Percentiles rank a stretch among this genome's conserved stretches.
phyloP scores from a whole-genome alignment of 2,113 vertebrate genomes.

The Pithys albifrons region DNA sequence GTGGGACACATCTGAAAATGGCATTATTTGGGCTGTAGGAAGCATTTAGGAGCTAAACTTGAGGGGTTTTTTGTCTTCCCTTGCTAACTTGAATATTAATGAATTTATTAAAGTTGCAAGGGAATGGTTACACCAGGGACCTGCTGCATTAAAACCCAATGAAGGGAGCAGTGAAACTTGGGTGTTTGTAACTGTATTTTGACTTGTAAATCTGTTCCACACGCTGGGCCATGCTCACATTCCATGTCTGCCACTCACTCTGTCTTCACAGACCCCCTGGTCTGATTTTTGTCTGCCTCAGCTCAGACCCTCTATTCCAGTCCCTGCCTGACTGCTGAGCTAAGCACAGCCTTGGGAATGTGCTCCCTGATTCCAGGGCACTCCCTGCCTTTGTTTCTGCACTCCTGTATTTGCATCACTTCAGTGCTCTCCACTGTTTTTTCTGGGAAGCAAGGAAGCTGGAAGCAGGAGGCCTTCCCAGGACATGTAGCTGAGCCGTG shows the following conservation, averaged over 20 bases:
- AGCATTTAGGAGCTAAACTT: neutral
- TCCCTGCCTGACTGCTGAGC: neutral
- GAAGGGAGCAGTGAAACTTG: neutral
- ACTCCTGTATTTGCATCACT: neutral
- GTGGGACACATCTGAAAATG: neutral
- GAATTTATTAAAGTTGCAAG: neutral
- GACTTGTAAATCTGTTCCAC: neutral
- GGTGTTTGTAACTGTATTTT: neutral
- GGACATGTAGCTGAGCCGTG: fast-evolving
- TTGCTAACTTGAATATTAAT: neutral
- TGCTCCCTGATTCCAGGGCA: neutral
- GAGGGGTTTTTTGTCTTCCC: neutral
- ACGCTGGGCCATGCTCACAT: fast-evolving
- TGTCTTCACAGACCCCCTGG: neutral
- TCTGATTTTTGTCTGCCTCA: neutral
- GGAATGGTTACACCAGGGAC: neutral
- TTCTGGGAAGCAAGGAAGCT: neutral
- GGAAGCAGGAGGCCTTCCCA: neutral
- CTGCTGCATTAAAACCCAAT: conserved; percentile 1
- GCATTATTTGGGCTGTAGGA: neutral
- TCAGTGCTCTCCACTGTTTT: fast-evolving
- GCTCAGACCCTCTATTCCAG: neutral
- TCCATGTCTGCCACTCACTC: fast-evolving
- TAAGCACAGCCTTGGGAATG: neutral
- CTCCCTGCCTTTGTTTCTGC: neutral